phyloP scores from a whole-genome alignment of 2,113 vertebrate species.

The Dermatemys mawii region DNA sequence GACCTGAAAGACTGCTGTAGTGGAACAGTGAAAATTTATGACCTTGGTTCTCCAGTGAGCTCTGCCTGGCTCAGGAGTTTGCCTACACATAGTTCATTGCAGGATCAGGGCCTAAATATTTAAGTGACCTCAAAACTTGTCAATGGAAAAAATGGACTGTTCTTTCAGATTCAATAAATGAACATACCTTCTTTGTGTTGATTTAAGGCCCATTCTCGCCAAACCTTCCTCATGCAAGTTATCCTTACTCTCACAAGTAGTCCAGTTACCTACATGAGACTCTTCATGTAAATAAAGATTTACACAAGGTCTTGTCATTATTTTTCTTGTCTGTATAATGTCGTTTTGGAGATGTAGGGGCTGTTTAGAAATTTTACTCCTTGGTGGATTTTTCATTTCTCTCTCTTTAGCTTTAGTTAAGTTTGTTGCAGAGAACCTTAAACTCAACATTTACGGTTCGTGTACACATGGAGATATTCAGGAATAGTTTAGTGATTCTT shows the following conservation, averaged over 20 bases:
- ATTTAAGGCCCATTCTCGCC: background rate
- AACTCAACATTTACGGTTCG: too few species aligned
- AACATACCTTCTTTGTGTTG: background rate
- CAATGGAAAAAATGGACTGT: background rate
- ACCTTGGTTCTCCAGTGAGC: background rate
- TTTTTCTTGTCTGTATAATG: background rate
- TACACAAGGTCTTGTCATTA: background rate
- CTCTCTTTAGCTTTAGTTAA: background rate
- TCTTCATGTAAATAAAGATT: background rate
- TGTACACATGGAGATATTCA: too few species aligned
- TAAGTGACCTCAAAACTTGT: background rate
- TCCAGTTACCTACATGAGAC: background rate
- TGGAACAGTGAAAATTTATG: background rate
- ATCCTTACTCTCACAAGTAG: background rate
- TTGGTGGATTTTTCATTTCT: rapidly evolving
- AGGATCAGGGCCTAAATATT: rapidly evolving
- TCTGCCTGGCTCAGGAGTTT: background rate
- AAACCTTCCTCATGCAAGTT: background rate
- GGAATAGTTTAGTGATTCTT: too few species aligned
- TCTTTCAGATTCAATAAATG: background rate
- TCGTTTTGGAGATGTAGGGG: background rate
- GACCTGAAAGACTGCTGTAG: too few species aligned
- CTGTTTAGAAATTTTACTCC: background rate
- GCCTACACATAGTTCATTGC: rapidly evolving
- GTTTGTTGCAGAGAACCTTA: background rate